phyloP scores from a whole-genome alignment of 2,888 invertebrate genomes.

The Empis stercorea region DNA sequence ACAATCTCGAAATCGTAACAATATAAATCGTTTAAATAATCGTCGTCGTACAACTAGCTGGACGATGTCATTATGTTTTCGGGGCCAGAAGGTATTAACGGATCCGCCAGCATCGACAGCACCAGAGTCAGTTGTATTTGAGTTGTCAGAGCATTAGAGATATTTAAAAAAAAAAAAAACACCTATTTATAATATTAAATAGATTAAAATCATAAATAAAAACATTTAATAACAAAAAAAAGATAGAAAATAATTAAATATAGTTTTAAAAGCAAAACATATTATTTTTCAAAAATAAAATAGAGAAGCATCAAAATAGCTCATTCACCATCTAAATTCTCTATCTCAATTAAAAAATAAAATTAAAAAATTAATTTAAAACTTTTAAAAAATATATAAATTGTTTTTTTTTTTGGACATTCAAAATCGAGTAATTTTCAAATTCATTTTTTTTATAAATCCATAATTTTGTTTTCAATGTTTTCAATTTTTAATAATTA shows the following conservation, averaged over 20 bases:
- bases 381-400: too few relatives aligned
- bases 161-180: conserved; percentile 1
- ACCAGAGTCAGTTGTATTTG: conserved; percentile 39
- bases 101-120: conserved; percentile 34
- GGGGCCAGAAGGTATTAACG: conserved; percentile 35
- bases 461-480: too few relatives aligned
- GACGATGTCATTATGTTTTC: conserved; percentile 30
- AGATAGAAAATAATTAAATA: neutral
- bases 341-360: too few relatives aligned
- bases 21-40: conserved; percentile 2
- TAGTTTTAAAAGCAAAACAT: neutral
- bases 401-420: too few relatives aligned
- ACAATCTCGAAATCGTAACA: conserved; percentile 10
- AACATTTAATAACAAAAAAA: neutral
- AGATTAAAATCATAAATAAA: conserved; percentile 1
- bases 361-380: too few relatives aligned
- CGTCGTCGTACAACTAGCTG: conserved; percentile 21
- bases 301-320: neutral
- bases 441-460: too few relatives aligned
- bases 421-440: too few relatives aligned
- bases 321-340: too few relatives aligned
- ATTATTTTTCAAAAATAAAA: neutral
- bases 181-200: neutral
- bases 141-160: conserved; percentile 36
- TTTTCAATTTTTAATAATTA: too few relatives aligned